Conservation (phyloP, 2,797 vertebrate genomes). For the Ateles fusciceps region DNA sequence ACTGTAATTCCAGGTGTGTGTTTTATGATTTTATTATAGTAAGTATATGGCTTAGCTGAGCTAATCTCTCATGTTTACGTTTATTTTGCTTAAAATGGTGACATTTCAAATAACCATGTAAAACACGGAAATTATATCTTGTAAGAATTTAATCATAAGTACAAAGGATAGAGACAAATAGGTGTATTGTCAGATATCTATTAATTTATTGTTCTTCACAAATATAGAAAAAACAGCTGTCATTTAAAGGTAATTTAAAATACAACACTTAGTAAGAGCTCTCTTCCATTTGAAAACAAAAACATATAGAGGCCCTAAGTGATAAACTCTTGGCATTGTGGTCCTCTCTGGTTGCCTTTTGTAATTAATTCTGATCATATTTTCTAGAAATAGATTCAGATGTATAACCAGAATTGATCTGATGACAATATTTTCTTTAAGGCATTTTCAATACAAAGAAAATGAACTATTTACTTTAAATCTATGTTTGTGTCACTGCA, state of each 20-base stretch:
- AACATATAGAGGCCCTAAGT: neutral
- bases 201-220: neutral
- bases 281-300: neutral
- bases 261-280: neutral
- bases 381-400: conserved; percentile 45
- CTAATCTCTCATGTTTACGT: neutral
- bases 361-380: neutral
- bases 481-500: neutral
- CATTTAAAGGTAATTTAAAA: neutral
- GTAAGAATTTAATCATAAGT: neutral
- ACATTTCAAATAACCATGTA: conserved; percentile 33
- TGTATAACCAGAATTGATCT: conserved; percentile 56
- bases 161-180: neutral
- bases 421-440: conserved; percentile 31
- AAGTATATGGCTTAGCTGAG: neutral
- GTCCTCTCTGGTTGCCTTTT: neutral
- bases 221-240: neutral
- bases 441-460: neutral
- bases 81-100: conserved; percentile 22
- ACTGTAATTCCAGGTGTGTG: neutral
- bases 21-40: neutral
- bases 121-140: neutral
- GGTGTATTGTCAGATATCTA: neutral
- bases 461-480: conserved; percentile 56
- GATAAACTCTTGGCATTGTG: neutral